Evolutionary conservation across 2,888 invertebrate species (phyloP).

Genomic region (Cistogaster globosa): DNA sequence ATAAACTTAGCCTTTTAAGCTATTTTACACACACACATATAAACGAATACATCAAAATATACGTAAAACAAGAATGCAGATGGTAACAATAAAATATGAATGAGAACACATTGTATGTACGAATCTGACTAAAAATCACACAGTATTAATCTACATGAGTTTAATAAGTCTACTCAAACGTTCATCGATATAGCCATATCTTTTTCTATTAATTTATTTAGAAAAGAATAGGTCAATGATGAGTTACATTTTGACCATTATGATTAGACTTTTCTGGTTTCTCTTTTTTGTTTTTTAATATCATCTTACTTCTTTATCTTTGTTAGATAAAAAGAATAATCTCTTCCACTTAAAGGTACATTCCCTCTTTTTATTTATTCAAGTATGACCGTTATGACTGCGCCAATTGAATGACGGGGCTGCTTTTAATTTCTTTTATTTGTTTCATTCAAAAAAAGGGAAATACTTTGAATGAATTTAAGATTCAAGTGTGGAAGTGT

Average conservation of each 20-base stretch:
- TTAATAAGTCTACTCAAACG: conserved; percentile 37
- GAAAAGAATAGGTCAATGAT: conserved; percentile 57
- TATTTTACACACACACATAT: too few relatives aligned
- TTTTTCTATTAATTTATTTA: conserved; percentile 49
- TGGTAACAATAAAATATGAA: too few relatives aligned
- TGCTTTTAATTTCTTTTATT: conserved; percentile 15
- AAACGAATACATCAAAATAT: too few relatives aligned
- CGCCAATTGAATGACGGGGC: conserved; percentile 44
- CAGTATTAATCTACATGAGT: too few relatives aligned
- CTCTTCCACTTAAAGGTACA: background rate
- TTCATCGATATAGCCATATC: conserved; percentile 16
- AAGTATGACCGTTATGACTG: conserved; percentile 41
- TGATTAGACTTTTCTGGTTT: conserved; percentile 42
- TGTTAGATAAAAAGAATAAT: background rate
- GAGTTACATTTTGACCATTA: conserved; percentile 9
- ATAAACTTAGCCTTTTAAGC: conserved; percentile 40
- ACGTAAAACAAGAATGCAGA: too few relatives aligned
- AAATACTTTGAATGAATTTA: conserved; percentile 31
- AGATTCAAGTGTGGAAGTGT: background rate
- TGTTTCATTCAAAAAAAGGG: conserved; percentile 35
- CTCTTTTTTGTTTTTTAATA: background rate
- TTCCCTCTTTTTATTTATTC: background rate
- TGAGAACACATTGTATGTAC: too few relatives aligned
- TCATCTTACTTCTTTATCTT: conserved; percentile 25
- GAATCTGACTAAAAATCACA: too few relatives aligned